Evolutionary conservation across 2,113 vertebrate species (phyloP), one percentile per base, ranked within the genome.

Genomic region (Formicarius rufipectus): DNA sequence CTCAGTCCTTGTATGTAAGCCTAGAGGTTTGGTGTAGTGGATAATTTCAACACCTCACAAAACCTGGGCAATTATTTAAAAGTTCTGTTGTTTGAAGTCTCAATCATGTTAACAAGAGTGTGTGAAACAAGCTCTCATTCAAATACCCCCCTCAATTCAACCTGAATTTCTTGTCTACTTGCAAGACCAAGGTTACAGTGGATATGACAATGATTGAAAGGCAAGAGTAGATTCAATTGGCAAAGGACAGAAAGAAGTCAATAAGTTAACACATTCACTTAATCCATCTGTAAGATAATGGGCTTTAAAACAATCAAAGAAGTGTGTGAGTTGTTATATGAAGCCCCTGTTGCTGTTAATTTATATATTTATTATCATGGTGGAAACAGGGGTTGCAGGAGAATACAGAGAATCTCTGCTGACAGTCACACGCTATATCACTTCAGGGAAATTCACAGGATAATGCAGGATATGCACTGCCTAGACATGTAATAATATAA

Each of bases 381-480:
- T 55, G 22, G 45, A 66, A 78, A 77, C 2, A 14, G 14, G 27
- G 24, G 33, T 22, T 63, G 72, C 73, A 53, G 31, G 42, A 77
- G 28, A 90, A 84, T 66, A n/a, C 22, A 28, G 37, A 77, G 28
- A 90, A 84, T 66, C 37, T 24, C 74, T 62, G 59, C n/a, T 56
- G 50, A n/a, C 50, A 74, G 55, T 25, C 4, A 0, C 0, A 1
- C 23, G 24, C 10, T 21, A 7, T 27, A 47, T 23, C 14, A 11
- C 10, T 71, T 45, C 42, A 89, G 31, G 14, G 17, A 89, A 84
- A 74, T 31, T 74, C n/a, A 30, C 4, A 49, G 44, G 30, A 71
- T 7, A 81, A 74, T 35, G n/a, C 44, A 84, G 60, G 7, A 44
- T 59, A 50, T n/a, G 19, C 24, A 33, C 45, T 45, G 33, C 28